phyloP scores from a whole-genome alignment of 2,797 vertebrate species.

The Pangasius sanitwongsei region DNA sequence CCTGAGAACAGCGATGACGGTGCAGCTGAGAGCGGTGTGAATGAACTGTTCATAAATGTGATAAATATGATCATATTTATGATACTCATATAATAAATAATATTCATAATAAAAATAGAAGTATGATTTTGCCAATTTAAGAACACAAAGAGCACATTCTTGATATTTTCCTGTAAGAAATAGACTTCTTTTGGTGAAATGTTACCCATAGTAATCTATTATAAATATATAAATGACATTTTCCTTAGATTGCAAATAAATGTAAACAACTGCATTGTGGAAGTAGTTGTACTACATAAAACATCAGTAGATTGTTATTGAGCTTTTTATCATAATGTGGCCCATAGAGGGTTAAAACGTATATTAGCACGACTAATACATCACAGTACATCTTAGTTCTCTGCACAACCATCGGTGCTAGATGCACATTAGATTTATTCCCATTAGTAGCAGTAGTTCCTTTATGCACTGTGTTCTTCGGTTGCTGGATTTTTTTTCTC shows the following conservation, averaged over 20 bases:
- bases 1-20: not conserved
- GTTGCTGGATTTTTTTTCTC: too few species aligned
- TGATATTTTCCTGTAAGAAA: not conserved
- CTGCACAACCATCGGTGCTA: not conserved
- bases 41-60: not conserved
- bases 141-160: not conserved
- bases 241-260: too few species aligned
- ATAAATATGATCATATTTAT: too few species aligned
- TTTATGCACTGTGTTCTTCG: not conserved
- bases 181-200: not conserved
- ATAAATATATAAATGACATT: not conserved
- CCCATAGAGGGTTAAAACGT: not conserved
- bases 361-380: too few species aligned
- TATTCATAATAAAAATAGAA: not conserved
- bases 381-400: not conserved
- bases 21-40: not conserved
- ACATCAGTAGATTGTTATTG: not conserved
- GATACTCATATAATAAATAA: too few species aligned
- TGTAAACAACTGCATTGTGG: not conserved
- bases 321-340: not conserved
- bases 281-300: not conserved
- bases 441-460: not conserved
- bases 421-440: not conserved
- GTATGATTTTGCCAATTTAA: not conserved
- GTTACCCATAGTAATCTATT: not conserved